Conservation (phyloP, 1,140 invertebrate species). For the Cydia fagiglandana region DNA sequence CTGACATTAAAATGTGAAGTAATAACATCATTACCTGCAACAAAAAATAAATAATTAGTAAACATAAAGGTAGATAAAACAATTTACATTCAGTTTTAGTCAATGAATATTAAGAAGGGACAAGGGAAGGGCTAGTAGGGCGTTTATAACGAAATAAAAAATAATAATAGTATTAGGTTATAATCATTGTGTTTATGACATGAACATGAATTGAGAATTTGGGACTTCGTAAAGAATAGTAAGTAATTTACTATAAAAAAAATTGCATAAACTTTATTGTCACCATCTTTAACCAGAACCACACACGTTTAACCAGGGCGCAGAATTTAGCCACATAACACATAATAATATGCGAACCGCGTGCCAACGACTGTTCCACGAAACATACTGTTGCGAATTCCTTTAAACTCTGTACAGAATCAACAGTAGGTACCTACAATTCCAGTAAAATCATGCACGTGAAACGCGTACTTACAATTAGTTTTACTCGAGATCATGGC, state of each 20-base stretch:
- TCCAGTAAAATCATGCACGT: neutral
- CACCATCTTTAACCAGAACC: neutral
- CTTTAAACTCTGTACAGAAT: neutral
- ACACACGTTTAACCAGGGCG: neutral
- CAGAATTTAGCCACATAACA: neutral
- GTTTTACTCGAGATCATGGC: slow-evolving; percentile 8
- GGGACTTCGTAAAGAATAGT: no score
- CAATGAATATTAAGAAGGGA: no score
- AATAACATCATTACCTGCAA: slow-evolving; percentile 9
- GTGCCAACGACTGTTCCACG: slow-evolving; percentile 1
- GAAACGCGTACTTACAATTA: slow-evolving; percentile 15
- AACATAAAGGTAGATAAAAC: no score
- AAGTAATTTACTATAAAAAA: no score
- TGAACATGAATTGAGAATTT: no score
- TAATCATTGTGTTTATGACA: no score
- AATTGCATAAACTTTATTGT: neutral
- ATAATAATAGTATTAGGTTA: no score
- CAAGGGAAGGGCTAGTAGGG: no score
- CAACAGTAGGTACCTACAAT: neutral
- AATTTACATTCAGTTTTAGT: no score
- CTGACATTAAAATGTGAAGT: neutral
- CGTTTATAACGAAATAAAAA: no score
- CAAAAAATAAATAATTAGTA: slow-evolving; percentile 15
- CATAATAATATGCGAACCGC: slow-evolving; percentile 12
- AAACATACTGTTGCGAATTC: slow-evolving; percentile 31